These are phyloP conservation scores for Takifugu ocellatus DNA, from an alignment of 2,797 vertebrate species.

Conservation along the genomic window DNA sequence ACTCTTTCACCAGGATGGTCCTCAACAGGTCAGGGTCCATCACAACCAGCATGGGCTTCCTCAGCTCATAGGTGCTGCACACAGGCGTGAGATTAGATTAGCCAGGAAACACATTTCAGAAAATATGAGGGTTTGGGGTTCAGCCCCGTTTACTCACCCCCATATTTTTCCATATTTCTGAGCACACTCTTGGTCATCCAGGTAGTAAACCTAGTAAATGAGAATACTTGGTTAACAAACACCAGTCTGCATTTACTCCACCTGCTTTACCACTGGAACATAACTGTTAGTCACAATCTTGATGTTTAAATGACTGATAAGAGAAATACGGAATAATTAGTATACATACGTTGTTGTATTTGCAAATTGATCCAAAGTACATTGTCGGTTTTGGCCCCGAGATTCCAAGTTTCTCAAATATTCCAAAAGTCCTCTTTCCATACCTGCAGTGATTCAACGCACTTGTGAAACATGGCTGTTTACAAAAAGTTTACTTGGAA, in stretches of 20 bases:
- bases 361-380: constrained; percentile 62
- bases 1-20: constrained; percentile 74
- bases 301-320: not conserved
- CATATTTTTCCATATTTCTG: constrained; percentile 57
- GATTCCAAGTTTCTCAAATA: constrained; percentile 76
- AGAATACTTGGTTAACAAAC: not conserved
- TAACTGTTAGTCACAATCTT: too few relatives aligned
- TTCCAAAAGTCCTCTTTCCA: constrained; percentile 55
- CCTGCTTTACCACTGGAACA: not conserved
- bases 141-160: constrained; percentile 48
- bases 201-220: constrained; percentile 49
- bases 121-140: not conserved
- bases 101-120: not conserved
- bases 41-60: constrained; percentile 61
- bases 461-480: not conserved
- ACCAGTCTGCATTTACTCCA: not conserved
- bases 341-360: constrained; percentile 36
- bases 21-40: constrained; percentile 69
- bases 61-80: constrained; percentile 61
- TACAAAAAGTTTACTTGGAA: too few relatives aligned
- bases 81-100: constrained; percentile 2
- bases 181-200: constrained; percentile 19
- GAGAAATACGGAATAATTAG: not conserved
- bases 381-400: constrained; percentile 61
- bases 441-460: constrained; percentile 54